phyloP scores from a whole-genome alignment of 2,113 vertebrate genomes.

The Corythornis vintsioides region DNA sequence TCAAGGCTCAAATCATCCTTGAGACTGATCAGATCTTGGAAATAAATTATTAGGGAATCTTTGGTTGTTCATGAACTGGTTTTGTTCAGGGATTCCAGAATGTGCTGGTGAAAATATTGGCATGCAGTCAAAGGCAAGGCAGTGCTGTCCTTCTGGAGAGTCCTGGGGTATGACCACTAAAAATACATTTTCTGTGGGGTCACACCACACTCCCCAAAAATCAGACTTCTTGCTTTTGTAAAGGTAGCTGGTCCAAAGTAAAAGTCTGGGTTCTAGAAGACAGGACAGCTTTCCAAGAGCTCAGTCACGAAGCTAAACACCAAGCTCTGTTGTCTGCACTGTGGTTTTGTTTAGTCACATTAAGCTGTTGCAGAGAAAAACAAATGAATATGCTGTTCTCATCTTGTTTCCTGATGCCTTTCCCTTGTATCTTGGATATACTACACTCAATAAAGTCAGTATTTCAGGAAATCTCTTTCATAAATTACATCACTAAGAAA shows the following conservation, averaged over 20 bases:
- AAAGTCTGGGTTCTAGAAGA: background rate
- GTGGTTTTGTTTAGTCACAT: background rate
- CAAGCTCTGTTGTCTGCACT: background rate
- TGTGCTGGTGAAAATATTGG: background rate
- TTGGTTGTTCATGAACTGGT: background rate
- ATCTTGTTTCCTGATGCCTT: background rate
- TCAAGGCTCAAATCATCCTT: background rate
- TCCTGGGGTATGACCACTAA: background rate
- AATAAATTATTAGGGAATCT: background rate
- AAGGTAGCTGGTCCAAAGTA: background rate
- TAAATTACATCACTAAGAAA: background rate
- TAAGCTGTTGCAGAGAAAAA: background rate
- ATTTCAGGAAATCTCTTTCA: background rate
- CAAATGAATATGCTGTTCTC: background rate
- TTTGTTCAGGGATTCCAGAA: background rate
- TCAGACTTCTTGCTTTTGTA: background rate
- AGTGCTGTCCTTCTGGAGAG: background rate
- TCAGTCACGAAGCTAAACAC: background rate
- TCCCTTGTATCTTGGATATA: background rate
- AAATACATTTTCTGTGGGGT: background rate
- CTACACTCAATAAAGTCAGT: background rate
- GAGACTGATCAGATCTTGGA: background rate
- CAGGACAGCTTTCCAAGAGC: background rate
- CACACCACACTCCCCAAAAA: background rate
- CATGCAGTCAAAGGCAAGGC: background rate